phyloP scores from a whole-genome alignment of 2,888 invertebrate species.

The Lasioglossum marginatum region DNA sequence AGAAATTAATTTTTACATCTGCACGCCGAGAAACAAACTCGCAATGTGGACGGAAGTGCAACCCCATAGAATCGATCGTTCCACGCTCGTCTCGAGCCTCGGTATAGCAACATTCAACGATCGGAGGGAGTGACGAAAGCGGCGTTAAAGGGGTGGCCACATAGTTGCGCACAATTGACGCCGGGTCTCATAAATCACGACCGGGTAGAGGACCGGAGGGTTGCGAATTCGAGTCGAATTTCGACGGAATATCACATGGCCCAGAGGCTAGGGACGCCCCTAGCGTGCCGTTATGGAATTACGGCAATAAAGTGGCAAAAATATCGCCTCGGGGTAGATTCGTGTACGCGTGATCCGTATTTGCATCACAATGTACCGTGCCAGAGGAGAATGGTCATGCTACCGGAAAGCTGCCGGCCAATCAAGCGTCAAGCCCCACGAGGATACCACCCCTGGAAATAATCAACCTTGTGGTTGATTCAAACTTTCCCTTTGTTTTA shows the following conservation, averaged over 20 bases:
- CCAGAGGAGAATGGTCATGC: conserved; percentile 5
- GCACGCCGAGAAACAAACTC: conserved; percentile 29
- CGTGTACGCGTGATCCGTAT: conserved; percentile 36
- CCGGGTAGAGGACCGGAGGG: conserved; percentile 43
- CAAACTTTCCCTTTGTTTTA: background rate
- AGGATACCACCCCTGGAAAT: background rate
- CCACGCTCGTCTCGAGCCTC: conserved; percentile 29
- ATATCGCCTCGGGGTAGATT: conserved; percentile 38
- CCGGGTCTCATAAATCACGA: conserved; percentile 61
- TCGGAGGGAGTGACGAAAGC: conserved; percentile 61
- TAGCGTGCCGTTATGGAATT: conserved; percentile 62
- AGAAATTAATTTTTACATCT: background rate
- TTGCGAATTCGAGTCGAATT: conserved; percentile 65
- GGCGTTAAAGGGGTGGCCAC: conserved; percentile 60
- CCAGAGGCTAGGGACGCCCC: conserved; percentile 17
- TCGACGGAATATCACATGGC: conserved; percentile 53
- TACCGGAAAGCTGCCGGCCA: conserved; percentile 10
- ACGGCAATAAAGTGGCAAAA: conserved; percentile 64
- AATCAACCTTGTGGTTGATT: background rate
- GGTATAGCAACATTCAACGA: conserved; percentile 12
- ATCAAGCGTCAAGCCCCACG: conserved; percentile 6
- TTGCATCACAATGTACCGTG: conserved; percentile 45
- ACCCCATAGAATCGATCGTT: conserved; percentile 52
- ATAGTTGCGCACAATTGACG: conserved; percentile 60
- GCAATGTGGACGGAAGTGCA: conserved; percentile 48